Conservation (phyloP, 2,113 vertebrate species). For the Trachemys scripta region DNA sequence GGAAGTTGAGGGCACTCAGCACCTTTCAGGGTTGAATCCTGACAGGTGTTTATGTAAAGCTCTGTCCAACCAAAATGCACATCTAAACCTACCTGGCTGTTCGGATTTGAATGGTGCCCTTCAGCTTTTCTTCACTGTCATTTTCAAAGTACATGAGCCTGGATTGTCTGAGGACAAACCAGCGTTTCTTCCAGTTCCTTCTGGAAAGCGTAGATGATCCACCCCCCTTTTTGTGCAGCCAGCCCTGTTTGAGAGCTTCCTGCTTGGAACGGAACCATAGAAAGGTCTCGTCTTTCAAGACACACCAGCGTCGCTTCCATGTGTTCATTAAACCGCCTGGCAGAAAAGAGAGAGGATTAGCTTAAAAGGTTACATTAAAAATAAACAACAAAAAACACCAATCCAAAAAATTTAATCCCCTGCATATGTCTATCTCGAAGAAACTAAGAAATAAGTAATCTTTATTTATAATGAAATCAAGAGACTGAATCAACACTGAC, state of each 20-base stretch:
- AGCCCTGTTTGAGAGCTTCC: constrained; percentile 98
- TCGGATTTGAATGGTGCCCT: constrained; percentile 93
- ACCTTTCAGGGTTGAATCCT: neutral
- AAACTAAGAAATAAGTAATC: neutral
- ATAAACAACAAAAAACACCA: neutral
- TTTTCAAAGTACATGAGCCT: constrained; percentile 97
- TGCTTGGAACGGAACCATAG: constrained; percentile 98
- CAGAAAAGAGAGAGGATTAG: neutral
- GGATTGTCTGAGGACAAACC: constrained; percentile 97
- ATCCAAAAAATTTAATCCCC: neutral
- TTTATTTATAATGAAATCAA: constrained; percentile 1
- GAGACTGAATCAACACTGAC: neutral
- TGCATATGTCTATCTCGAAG: neutral
- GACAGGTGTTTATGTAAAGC: neutral
- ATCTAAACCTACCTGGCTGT: constrained; percentile 86
- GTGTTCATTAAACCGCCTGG: constrained; percentile 96
- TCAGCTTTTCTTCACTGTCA: constrained; percentile 94
- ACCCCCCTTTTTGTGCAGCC: constrained; percentile 96
- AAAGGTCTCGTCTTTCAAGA: constrained; percentile 98
- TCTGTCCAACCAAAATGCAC: neutral
- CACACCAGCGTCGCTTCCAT: constrained; percentile 98
- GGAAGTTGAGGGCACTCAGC: neutral
- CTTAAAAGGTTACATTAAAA: neutral
- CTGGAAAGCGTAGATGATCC: constrained; percentile 95
- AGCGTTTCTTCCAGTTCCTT: constrained; percentile 97